phyloP scores from a whole-genome alignment of 2,888 invertebrate species.

The Apoderus coryli region DNA sequence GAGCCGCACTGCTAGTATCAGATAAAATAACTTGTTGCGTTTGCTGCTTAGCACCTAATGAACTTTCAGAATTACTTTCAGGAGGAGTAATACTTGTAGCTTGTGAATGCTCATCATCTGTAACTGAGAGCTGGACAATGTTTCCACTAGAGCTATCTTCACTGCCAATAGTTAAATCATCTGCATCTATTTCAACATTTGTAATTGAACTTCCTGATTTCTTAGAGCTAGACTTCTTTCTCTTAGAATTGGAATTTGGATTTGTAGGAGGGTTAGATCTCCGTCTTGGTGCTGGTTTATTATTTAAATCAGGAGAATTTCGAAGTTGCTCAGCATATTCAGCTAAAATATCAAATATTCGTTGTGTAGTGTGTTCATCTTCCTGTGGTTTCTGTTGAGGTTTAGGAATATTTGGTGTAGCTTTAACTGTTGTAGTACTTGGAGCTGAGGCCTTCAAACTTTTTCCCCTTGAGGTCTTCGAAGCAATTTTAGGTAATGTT shows the following conservation, averaged over 20 bases:
- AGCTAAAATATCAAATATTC: slow-evolving; percentile 64
- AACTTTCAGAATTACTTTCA: slow-evolving; percentile 30
- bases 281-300: slow-evolving; percentile 65
- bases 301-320: slow-evolving; percentile 64
- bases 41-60: slow-evolving; percentile 1
- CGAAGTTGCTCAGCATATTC: slow-evolving; percentile 68
- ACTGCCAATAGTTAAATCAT: slow-evolving; percentile 59
- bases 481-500: slow-evolving; percentile 23
- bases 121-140: slow-evolving; percentile 39
- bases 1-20: slow-evolving; percentile 26
- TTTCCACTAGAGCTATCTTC: slow-evolving; percentile 61
- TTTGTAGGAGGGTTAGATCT: slow-evolving; percentile 60
- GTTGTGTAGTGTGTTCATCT: slow-evolving; percentile 66
- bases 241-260: slow-evolving; percentile 53
- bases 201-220: slow-evolving; percentile 33
- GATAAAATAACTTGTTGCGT: slow-evolving; percentile 27
- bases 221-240: slow-evolving; percentile 48
- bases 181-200: slow-evolving; percentile 34
- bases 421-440: slow-evolving; percentile 41
- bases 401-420: slow-evolving; percentile 50
- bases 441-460: slow-evolving; percentile 43
- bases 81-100: slow-evolving; percentile 24
- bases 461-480: slow-evolving; percentile 34
- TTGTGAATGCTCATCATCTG: slow-evolving; percentile 40
- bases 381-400: slow-evolving; percentile 61